phyloP scores from a whole-genome alignment of 2,113 vertebrate species.

The Arizona elegans region DNA sequence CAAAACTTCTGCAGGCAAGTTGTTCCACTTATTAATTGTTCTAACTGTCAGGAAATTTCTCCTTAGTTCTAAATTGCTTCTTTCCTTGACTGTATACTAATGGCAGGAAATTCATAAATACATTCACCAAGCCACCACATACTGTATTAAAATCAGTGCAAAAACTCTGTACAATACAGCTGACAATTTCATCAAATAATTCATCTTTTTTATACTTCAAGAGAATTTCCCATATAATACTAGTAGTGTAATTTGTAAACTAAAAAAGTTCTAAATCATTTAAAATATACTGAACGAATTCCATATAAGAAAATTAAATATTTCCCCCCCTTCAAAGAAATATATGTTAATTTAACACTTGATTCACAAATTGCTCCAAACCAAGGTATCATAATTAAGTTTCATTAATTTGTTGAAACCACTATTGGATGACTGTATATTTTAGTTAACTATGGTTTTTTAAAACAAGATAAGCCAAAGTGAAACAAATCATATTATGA shows the following conservation, averaged over 20 bases:
- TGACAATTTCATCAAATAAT: background rate
- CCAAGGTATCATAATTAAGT: background rate
- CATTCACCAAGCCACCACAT: background rate
- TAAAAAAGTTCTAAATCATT: background rate
- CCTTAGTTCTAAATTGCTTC: no score
- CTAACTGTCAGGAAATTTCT: no score
- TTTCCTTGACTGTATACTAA: background rate
- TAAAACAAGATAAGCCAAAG: background rate
- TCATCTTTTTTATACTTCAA: background rate
- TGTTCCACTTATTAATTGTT: no score
- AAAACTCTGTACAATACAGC: background rate
- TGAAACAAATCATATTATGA: background rate
- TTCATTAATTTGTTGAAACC: background rate
- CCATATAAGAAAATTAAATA: background rate
- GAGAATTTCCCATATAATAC: background rate
- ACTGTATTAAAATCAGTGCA: background rate
- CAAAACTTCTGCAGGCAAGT: no score
- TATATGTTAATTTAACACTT: background rate
- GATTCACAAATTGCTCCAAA: background rate
- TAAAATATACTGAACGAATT: background rate
- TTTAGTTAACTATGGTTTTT: background rate
- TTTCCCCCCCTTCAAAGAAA: background rate
- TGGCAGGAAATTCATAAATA: background rate
- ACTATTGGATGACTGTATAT: background rate
- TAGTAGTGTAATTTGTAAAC: background rate